Evolutionary conservation across 2,888 invertebrate species (phyloP).

Genomic region (Sycophila texana): DNA sequence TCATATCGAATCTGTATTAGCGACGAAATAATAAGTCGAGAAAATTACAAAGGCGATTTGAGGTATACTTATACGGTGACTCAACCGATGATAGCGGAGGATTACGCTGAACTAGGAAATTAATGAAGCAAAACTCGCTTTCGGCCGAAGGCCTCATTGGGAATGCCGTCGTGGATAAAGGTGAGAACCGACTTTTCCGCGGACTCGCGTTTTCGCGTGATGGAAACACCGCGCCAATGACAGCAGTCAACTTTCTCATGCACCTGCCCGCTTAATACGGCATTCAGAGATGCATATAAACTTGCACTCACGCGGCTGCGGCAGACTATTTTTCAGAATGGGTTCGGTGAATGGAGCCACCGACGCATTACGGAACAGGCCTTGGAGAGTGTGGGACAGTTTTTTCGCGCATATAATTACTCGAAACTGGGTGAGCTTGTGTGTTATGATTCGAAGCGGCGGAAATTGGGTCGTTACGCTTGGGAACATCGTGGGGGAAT

Average conservation of each 20-base stretch:
- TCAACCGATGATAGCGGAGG: no score
- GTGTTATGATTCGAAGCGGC: slow-evolving; percentile 1
- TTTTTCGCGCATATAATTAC: slow-evolving; percentile 41
- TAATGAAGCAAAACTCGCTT: slow-evolving; percentile 11
- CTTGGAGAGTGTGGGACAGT: slow-evolving; percentile 46
- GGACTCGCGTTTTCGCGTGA: neutral
- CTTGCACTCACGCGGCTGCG: neutral
- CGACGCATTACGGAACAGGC: slow-evolving; percentile 18
- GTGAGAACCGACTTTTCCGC: slow-evolving; percentile 28
- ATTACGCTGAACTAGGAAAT: neutral
- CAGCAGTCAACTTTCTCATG: slow-evolving; percentile 11
- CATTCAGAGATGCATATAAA: neutral
- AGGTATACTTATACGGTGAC: no score
- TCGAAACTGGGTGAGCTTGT: slow-evolving; percentile 17
- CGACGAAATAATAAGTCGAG: no score
- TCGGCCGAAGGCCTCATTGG: slow-evolving; percentile 2
- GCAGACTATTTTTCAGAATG: slow-evolving; percentile 14
- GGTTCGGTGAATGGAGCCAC: slow-evolving; percentile 34
- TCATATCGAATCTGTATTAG: no score
- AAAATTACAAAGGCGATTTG: no score
- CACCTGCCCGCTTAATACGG: neutral
- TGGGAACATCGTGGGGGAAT: slow-evolving; percentile 10
- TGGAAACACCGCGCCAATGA: slow-evolving; percentile 7
- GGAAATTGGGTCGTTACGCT: slow-evolving; percentile 40
- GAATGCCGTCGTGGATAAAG: neutral